These are phyloP conservation scores for Paratilapia polleni DNA, from an alignment of 2,113 vertebrate genomes.

Conservation along the genomic window DNA sequence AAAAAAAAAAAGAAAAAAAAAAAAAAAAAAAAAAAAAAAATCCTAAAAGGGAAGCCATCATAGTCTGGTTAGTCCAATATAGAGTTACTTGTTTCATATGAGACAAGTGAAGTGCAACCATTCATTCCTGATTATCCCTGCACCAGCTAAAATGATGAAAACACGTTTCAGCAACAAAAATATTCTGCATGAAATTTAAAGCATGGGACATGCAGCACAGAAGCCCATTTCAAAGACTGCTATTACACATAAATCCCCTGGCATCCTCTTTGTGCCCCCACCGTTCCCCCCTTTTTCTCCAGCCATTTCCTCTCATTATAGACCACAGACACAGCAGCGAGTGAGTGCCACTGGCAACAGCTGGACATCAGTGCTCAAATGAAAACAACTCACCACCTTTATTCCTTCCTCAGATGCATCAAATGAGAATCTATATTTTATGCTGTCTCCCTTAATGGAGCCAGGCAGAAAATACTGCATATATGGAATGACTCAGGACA, in stretches of 20 bases:
- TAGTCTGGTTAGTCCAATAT: background rate
- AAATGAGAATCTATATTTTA: background rate
- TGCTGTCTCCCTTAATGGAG: conserved; percentile 2
- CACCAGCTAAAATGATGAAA: background rate
- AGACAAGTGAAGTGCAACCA: background rate
- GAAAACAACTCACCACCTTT: conserved; percentile 34
- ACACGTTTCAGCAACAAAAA: conserved; percentile 2
- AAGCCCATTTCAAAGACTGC: conserved; percentile 33
- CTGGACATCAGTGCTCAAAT: conserved; percentile 52
- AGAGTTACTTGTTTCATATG: background rate
- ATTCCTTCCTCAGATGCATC: conserved; percentile 18
- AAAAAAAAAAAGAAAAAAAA: too few relatives aligned
- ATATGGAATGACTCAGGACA: background rate
- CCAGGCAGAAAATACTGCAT: background rate
- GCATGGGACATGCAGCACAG: conserved; percentile 43
- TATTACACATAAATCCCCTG: conserved; percentile 52
- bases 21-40: background rate
- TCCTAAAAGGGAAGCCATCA: background rate
- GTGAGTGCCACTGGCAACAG: conserved; percentile 47
- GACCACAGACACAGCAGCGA: conserved; percentile 33
- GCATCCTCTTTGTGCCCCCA: conserved; percentile 26
- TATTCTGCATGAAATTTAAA: conserved; percentile 40
- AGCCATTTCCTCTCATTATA: conserved; percentile 54
- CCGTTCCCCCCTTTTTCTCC: conserved; percentile 14
- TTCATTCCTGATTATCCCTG: background rate